Evolutionary conservation across 2,888 invertebrate genomes (phyloP).

Genomic region (Miltochrista miniata): DNA sequence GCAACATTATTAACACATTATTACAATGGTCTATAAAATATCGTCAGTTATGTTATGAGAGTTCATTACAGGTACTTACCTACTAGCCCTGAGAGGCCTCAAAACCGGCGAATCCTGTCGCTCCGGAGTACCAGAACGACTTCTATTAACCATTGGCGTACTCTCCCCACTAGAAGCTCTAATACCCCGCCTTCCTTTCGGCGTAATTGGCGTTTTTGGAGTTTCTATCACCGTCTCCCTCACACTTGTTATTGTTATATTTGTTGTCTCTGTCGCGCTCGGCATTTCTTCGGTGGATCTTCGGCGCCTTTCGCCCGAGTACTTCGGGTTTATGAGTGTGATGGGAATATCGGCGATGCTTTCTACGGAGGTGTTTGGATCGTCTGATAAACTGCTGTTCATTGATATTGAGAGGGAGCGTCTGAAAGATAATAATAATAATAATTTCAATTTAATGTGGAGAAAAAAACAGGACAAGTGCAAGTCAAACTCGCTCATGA

Average conservation of each 20-base stretch:
- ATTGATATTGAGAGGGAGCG: slow-evolving; percentile 68
- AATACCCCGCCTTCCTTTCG: slow-evolving; percentile 52
- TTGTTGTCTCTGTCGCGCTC: slow-evolving; percentile 21
- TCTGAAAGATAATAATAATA: slow-evolving; percentile 35
- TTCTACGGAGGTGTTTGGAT: slow-evolving; percentile 71
- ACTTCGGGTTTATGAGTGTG: slow-evolving; percentile 69
- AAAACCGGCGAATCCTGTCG: slow-evolving; percentile 59
- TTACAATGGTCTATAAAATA: no score
- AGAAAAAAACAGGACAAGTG: no score
- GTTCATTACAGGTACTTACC: slow-evolving; percentile 45
- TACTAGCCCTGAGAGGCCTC: slow-evolving; percentile 41
- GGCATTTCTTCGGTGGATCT: slow-evolving; percentile 5
- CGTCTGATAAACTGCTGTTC: slow-evolving; percentile 74
- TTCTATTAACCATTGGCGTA: slow-evolving; percentile 53
- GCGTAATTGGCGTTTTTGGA: slow-evolving; percentile 56
- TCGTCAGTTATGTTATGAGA: no score
- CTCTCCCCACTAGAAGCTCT: slow-evolving; percentile 47
- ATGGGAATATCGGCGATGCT: slow-evolving; percentile 76
- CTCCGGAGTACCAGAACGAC: slow-evolving; percentile 57
- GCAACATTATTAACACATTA: no score
- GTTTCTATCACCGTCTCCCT: slow-evolving; percentile 23
- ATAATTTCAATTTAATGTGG: not conserved
- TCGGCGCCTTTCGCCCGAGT: slow-evolving; percentile 47
- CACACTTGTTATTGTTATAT: slow-evolving; percentile 10
- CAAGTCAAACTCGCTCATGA: no score